Base-by-base conservation (phyloP, 2,888 invertebrate genomes). In the Phytoseiulus persimilis region DNA sequence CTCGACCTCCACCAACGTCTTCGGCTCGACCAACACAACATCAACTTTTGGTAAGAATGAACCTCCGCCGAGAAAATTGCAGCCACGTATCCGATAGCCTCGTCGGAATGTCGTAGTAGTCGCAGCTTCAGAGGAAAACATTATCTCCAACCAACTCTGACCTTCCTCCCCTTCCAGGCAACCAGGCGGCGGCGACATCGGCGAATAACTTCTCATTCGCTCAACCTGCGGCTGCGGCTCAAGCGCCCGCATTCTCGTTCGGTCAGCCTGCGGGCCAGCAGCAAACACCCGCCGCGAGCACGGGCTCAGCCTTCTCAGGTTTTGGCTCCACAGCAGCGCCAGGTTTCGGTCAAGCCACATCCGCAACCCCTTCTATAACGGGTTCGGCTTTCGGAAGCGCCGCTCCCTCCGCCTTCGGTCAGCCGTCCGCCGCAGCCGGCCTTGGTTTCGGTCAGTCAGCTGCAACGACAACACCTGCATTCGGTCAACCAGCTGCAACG, bases 391-490 rank as follows among this genome's bases (percentile, higher is more conserved):
- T 87, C 45, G 87, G 87, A 9, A 33, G 45, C 28, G 33, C 87
- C 6, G 87, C 87, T 39, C 32, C 87, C 0, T 39, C 87, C 6
- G 87, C 87, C 18, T 87, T 87, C 45, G 87, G 87, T 87, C 87
- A 87, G 87, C 87, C 87, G 28, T 1, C 87, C 28, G 87, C 32
- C 28, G 23, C 32, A n/a, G n/a, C 32, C 1, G n/a, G 32, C n/a
- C 23, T 45, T 32, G 39, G 11, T 9, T 87, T 87, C 33, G 87
- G 87, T 32, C 87, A 87, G 31, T 5, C 32, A 14, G 33, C 87
- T 39, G 87, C 32, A 23, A 33, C 32, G 45, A 87, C 32, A 6
- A 33, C n/a, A 11, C 31, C 39, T 6, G 31, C 87, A 18, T 87
- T 87, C 32, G 87, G 87, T 18, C 87, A 87, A 87, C 39, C 87